Evolutionary conservation across 2,797 vertebrate genomes (phyloP), one percentile per base, ranked within the genome.

Genomic region (Heterohyrax brucei): DNA sequence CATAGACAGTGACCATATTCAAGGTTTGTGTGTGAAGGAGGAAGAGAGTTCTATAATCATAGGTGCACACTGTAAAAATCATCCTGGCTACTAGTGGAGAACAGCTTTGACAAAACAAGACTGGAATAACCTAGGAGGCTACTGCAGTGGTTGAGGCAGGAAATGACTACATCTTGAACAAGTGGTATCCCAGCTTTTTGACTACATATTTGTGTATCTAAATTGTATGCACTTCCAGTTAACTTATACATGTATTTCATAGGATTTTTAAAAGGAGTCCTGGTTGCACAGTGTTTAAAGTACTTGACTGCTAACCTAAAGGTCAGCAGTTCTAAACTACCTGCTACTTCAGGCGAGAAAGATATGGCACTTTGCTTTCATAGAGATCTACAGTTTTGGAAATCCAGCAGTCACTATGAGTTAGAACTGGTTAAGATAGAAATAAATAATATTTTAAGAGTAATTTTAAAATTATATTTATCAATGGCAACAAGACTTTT

Each of bases 381-480:
- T 56, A 56, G 53, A 56, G 53, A 56, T 56, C 18, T 56, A 56
- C 13, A 16, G 53, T 16, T 16, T 56, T 56, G 53, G 53, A 56
- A 56, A 56, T 16, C 53, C 53, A 14, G 18, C 18, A 16, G 53
- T 56, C 53, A 16, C 53, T 56, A 56, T 56, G 53, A 56, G 53
- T 56, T 16, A 13, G 13, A 56, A 56, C 53, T 56, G 53, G 26
- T 10, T 68, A 64, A 59, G 14, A 48, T 64, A 91, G 90, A 90
- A 62, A 44, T 10, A 56, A 91, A 59, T 62, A 72, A 19, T 50
- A 90, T 87, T 91, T 75, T 77, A 77, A 82, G n/a, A 64, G 4
- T 77, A 62, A 76, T 44, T 93, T 93, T 19, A 4, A 96, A 79
- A 75, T 75, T 76, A 7, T 88, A 92, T 26, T 80, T 80, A 70